Evolutionary conservation across 2,888 invertebrate species (phyloP), one percentile per base, ranked within the genome.

Genomic region (Esperia sulphurella): DNA sequence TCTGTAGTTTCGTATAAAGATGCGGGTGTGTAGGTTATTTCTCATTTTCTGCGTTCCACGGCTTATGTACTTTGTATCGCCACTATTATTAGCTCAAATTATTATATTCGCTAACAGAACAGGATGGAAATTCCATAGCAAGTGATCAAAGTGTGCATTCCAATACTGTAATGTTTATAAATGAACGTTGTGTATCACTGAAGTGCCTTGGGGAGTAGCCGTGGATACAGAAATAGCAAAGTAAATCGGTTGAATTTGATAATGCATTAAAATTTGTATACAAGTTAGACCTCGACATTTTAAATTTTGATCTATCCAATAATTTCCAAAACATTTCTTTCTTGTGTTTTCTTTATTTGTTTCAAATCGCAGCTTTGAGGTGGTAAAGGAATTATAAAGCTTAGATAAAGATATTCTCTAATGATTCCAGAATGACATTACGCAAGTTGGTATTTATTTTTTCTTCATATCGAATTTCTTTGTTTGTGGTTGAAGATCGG

Each of bases 131-230:
- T 67, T 67, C 59, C 55, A 61, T 66, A 66, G 63, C 68, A 70
- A 51, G 61, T 63, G 61, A 62, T 61, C 56, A 48, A 52, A 53
- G 59, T 56, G 52, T 72, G 73, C 76, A 79, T 75, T 67, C 76
- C 77, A 38, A 9, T 54, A 54, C 63, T 64, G 60, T 60, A 68
- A 69, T 68, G 62, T 72, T 52, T 49, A 52, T 53, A 53, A 55
- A 46, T 50, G 14, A 40, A 60, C 52, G 54, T 59, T 62, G 72
- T 63, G 72, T 69, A 78, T 77, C 74, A 79, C 79, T 79, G 77
- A 66, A 76, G 71, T 71, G 70, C 63, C 54, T 65, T 53, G 8
- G 21, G 10, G 12, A 8, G 43, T 14, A 33, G 33, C 14, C 42
- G 43, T 33, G 14, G 9, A 37, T 37, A 37, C 43, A 44, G 35